These are phyloP conservation scores for Liolophura sinensis DNA, from an alignment of 1,140 invertebrate species.

Conservation along the genomic window DNA sequence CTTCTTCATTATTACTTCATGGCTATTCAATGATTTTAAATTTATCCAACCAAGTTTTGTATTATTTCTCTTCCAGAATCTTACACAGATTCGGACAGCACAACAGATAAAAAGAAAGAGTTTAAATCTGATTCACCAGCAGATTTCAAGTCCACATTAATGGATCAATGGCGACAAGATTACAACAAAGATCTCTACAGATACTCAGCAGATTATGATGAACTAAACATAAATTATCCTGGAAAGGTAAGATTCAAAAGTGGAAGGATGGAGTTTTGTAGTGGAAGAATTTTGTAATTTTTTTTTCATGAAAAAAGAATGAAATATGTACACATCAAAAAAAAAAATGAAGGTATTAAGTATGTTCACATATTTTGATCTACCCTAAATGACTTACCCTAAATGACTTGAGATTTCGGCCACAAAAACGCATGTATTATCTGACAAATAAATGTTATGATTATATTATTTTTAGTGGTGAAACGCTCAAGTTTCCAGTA, in stretches of 20 bases:
- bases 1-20: neutral
- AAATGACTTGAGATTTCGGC: too few species aligned
- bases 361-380: constrained; percentile 13
- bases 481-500: too few species aligned
- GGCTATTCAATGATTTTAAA: neutral
- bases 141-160: constrained; percentile 41
- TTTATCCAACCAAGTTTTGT: neutral
- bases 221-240: constrained; percentile 61
- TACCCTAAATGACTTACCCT: too few species aligned
- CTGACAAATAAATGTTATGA: too few species aligned
- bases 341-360: constrained; percentile 17
- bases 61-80: constrained; percentile 39
- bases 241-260: constrained; percentile 11
- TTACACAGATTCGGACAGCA: constrained; percentile 52
- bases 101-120: constrained; percentile 46
- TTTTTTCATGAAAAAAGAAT: constrained; percentile 1
- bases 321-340: constrained; percentile 10
- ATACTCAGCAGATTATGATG: constrained; percentile 86
- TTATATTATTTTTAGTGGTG: too few species aligned
- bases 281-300: constrained; percentile 2
- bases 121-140: constrained; percentile 48
- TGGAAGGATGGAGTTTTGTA: constrained; percentile 1
- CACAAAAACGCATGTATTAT: too few species aligned
- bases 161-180: constrained; percentile 54
- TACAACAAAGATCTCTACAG: constrained; percentile 66